phyloP scores from a whole-genome alignment of 1,140 invertebrate genomes.

The Fopius arisanus region DNA sequence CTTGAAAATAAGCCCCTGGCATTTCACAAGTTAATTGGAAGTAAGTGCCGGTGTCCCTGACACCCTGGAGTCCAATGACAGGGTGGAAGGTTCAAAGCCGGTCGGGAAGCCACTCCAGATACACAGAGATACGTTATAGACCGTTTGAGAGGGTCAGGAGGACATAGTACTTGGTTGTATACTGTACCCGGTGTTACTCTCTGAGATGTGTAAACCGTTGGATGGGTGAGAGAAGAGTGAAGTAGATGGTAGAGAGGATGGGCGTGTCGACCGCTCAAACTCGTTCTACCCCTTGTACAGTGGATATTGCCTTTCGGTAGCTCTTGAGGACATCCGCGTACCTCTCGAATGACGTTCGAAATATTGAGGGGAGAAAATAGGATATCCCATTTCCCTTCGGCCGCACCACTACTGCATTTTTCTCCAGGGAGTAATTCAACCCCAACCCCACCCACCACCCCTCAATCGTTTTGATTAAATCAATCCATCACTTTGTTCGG shows the following conservation, averaged over 20 bases:
- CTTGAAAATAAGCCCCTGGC: neutral
- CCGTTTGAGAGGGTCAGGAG: constrained; percentile 5
- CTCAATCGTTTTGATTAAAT: no score
- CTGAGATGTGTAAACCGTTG: neutral
- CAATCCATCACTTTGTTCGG: no score
- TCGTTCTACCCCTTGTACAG: constrained; percentile 2
- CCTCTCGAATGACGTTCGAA: constrained; percentile 5
- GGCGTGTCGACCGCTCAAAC: constrained; percentile 9
- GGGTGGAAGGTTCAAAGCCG: neutral
- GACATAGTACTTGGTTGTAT: neutral
- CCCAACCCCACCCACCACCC: no score
- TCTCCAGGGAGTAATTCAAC: no score
- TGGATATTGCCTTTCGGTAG: constrained; percentile 12
- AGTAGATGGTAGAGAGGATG: neutral
- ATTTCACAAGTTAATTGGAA: constrained; percentile 8
- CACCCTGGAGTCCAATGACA: constrained; percentile 5
- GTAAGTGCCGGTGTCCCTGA: constrained; percentile 10
- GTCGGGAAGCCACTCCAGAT: constrained; percentile 2
- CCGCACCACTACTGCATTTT: neutral
- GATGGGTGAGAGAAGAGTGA: neutral
- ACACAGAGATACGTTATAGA: neutral
- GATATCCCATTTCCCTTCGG: neutral
- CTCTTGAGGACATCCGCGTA: neutral
- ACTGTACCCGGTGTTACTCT: neutral
- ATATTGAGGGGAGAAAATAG: constrained; percentile 6